phyloP scores from a whole-genome alignment of 1,140 invertebrate genomes.

The Cecropterus lyciades region DNA sequence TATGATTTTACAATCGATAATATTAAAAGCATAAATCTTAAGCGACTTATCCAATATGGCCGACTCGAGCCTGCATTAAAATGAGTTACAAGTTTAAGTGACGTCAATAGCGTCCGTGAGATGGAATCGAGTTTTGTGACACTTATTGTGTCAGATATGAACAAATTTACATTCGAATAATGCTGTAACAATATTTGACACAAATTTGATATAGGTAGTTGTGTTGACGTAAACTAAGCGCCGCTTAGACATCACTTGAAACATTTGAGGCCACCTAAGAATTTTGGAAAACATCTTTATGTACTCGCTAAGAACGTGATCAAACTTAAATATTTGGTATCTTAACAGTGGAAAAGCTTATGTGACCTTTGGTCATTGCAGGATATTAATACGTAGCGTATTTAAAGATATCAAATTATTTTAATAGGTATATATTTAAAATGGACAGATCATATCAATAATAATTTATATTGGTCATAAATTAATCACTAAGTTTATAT shows the following conservation, averaged over 20 bases:
- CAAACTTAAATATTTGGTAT: conserved; percentile 7
- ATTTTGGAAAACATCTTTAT: conserved; percentile 6
- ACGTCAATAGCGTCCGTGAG: conserved; percentile 56
- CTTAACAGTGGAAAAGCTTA: not conserved
- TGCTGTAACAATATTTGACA: conserved; percentile 14
- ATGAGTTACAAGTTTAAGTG: conserved; percentile 40
- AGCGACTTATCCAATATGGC: conserved; percentile 20
- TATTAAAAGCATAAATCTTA: conserved; percentile 17
- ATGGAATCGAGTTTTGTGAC: conserved; percentile 38
- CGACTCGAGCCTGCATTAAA: conserved; percentile 21
- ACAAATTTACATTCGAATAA: conserved; percentile 45
- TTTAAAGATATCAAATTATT: too few species aligned
- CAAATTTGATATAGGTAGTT: conserved; percentile 16
- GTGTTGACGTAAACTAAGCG: not conserved
- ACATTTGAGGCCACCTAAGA: not conserved
- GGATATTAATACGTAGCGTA: too few species aligned
- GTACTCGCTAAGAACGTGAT: conserved; percentile 13
- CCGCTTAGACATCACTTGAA: not conserved
- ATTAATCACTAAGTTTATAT: too few species aligned
- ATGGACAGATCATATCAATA: too few species aligned
- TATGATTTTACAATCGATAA: not conserved
- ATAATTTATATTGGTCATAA: too few species aligned
- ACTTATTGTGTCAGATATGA: conserved; percentile 37
- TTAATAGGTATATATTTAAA: too few species aligned
- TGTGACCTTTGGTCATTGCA: not conserved